phyloP scores from a whole-genome alignment of 2,113 vertebrate species.

The Microtus montanus region DNA sequence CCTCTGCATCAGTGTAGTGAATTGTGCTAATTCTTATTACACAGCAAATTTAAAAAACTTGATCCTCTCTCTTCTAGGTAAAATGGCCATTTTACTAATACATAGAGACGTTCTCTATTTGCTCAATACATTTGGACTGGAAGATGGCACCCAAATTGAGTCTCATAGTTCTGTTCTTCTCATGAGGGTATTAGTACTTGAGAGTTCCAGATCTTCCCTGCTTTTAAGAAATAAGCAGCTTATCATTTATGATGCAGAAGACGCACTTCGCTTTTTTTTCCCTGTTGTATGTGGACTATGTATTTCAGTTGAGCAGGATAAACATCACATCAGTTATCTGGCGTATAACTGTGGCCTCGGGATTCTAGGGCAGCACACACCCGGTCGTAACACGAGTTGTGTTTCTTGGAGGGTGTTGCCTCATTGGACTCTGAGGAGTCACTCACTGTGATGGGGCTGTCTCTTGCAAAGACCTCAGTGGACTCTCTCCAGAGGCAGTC shows the following conservation, averaged over 20 bases:
- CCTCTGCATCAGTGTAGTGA: constrained; percentile 2
- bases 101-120: constrained; percentile 80
- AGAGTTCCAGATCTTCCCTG: neutral
- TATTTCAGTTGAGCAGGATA: neutral
- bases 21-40: constrained; percentile 58
- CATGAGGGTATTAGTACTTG: constrained; percentile 42
- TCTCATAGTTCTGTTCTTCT: constrained; percentile 23
- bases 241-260: constrained; percentile 63
- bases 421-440: constrained; percentile 92
- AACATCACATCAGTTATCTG: constrained; percentile 81
- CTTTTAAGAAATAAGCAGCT: constrained; percentile 53
- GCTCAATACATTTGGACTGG: constrained; percentile 71
- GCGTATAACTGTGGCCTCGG: constrained; percentile 83
- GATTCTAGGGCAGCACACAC: constrained; percentile 87
- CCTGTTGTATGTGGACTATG: constrained; percentile 28
- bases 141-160: constrained; percentile 32
- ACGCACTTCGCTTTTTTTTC: neutral
- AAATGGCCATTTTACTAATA: constrained; percentile 65
- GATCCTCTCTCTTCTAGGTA: constrained; percentile 60
- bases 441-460: constrained; percentile 97
- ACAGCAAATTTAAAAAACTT: constrained; percentile 40
- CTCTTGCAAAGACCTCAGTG: constrained; percentile 97
- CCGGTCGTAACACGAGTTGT: constrained; percentile 92
- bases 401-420: constrained; percentile 95
- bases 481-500: constrained; percentile 99